Conservation (phyloP, 2,888 invertebrate genomes). For the Epistrophe grossulariae region DNA sequence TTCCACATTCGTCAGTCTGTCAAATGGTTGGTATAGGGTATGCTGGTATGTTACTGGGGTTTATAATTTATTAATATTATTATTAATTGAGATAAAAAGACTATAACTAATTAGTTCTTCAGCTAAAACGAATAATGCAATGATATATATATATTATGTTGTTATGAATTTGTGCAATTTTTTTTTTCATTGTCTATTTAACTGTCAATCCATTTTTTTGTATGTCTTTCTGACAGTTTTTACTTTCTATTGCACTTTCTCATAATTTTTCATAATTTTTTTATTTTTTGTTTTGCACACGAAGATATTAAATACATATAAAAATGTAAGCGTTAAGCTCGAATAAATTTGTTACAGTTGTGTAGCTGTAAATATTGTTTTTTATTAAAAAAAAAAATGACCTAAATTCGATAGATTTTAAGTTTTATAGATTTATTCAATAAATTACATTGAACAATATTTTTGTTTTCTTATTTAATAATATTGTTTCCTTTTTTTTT, state of each 20-base stretch:
- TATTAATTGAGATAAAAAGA: constrained; percentile 31
- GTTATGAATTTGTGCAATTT: constrained; percentile 43
- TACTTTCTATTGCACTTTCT: constrained; percentile 75
- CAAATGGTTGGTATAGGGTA: constrained; percentile 12
- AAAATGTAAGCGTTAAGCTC: neutral
- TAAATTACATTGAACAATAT: neutral
- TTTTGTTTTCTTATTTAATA: neutral
- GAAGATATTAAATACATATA: no score
- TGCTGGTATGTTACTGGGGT: constrained; percentile 18
- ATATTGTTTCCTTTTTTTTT: no score
- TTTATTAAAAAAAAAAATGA: neutral
- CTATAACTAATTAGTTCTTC: constrained; percentile 60
- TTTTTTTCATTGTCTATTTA: neutral
- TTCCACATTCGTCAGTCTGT: constrained; percentile 14
- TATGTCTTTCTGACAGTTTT: constrained; percentile 38
- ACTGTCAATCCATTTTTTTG: constrained; percentile 19
- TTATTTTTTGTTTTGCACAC: neutral
- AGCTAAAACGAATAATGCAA: constrained; percentile 47
- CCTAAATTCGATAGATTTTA: constrained; percentile 14
- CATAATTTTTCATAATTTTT: constrained; percentile 47
- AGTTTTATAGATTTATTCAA: no score
- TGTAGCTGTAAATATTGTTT: neutral
- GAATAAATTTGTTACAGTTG: constrained; percentile 54
- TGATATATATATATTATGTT: constrained; percentile 27
- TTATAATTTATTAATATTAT: constrained; percentile 15